Evolutionary conservation across 2,113 vertebrate genomes (phyloP).

Genomic region (Sarotherodon lohbergeri): DNA sequence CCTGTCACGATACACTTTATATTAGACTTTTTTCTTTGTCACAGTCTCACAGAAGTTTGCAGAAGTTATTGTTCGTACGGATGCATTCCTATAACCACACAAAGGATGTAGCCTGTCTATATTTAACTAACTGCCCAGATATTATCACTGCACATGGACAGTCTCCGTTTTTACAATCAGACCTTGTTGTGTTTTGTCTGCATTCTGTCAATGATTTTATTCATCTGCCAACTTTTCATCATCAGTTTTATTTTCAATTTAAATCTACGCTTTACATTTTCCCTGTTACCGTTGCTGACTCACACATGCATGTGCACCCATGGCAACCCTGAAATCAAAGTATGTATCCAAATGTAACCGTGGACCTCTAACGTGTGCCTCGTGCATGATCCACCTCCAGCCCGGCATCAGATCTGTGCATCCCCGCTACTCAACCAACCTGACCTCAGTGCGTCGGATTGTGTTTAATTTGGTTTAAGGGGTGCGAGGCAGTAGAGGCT

Average conservation of each 20-base stretch:
- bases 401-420: neutral
- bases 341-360: neutral
- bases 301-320: neutral
- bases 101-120: neutral
- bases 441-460: neutral
- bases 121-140: neutral
- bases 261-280: neutral
- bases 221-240: neutral
- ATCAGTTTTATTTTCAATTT: neutral
- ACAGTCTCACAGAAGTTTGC: neutral
- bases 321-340: neutral
- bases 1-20: neutral
- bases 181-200: neutral
- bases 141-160: neutral
- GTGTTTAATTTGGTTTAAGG: neutral
- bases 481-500: rapidly evolving
- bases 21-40: neutral
- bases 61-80: neutral
- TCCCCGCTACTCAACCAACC: neutral
- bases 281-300: neutral
- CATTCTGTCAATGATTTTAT: neutral
- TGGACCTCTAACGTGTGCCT: neutral
- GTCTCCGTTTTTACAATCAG: neutral
- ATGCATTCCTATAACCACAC: neutral
- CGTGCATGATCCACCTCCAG: neutral